Base-by-base conservation (phyloP, 2,888 invertebrate genomes). In the Trileptium ribeirensis region DNA sequence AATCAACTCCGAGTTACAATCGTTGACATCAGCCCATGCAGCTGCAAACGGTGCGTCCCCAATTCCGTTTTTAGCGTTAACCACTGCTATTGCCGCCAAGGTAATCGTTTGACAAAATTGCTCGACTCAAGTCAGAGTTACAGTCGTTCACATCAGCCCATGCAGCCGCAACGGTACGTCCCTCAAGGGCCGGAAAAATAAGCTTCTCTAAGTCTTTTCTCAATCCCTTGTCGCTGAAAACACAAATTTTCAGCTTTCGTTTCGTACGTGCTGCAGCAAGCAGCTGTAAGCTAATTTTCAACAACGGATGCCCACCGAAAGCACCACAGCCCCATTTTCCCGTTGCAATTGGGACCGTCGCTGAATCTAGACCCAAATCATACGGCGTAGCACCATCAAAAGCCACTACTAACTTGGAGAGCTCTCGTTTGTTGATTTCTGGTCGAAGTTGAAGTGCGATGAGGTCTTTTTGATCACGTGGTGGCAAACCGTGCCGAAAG, bases 301-400 rank as follows among this genome's bases (percentile, higher is more conserved):
- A 33, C 70, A 31, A 29, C 38, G 74, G 79, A 34, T 70, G 37
- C 1, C 82, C 82, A 79, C 80, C 79, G 36, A 82, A 82, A 19
- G 75, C 82, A 2, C 82, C 82, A 78, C 82, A 82, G 1, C 82
- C 82, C 82, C 82, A 82, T 34, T 82, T 70, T 0, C 82, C 82
- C 1, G 82, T 82, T 8, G 82, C 82, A 0, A 82, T 78, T 24
- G 31, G 39, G n/a, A n/a, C 1, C 15, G 1, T 1, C 40, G 19
- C 31, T 0, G 24, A 38, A 8, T 15, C 51, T 51, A 15, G 51
- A 8, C 51, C 51, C 24, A 15, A 8, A 8, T 8, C 24, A 2
- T 51, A 82, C n/a, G 33, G n/a, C 8, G 82, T 67, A 70, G 78
- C 82, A 64, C 82, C 82, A 1, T 36, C 79, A n/a, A 79, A 33